phyloP scores from a whole-genome alignment of 2,888 invertebrate species.

The Drosophila melanosoma region DNA sequence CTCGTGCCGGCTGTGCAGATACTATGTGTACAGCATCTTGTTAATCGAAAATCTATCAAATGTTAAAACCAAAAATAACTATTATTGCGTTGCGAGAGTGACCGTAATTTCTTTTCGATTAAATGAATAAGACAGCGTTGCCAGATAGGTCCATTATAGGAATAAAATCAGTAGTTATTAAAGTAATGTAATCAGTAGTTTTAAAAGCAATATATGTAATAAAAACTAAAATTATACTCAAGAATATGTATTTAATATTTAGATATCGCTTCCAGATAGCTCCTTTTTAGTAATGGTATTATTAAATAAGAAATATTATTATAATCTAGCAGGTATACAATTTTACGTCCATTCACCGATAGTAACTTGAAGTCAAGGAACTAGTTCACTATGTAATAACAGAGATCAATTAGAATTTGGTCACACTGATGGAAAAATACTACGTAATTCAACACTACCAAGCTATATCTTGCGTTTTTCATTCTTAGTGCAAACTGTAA shows the following conservation, averaged over 20 bases:
- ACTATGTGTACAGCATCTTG: conserved; percentile 34
- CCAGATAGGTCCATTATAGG: conserved; percentile 1
- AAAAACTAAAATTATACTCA: neutral
- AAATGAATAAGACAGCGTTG: conserved; percentile 13
- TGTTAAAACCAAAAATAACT: conserved; percentile 6
- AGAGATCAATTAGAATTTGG: neutral
- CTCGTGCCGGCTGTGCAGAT: conserved; percentile 40
- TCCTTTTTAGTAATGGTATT: neutral
- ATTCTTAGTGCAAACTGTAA: conserved; percentile 39
- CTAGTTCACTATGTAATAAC: neutral
- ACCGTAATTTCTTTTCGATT: neutral
- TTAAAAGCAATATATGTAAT: no score
- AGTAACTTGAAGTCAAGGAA: neutral
- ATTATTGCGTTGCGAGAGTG: conserved; percentile 25
- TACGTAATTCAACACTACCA: conserved; percentile 8
- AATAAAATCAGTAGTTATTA: no score
- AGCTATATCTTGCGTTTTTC: conserved; percentile 40
- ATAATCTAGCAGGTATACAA: no score
- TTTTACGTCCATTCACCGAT: neutral
- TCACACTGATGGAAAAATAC: neutral
- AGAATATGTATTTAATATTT: neutral
- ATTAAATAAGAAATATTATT: neutral
- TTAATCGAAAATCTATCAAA: conserved; percentile 3
- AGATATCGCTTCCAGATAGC: neutral
- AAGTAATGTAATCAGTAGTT: neutral